Conservation (phyloP, 2,797 vertebrate species). For the Sebastes oblongus region DNA sequence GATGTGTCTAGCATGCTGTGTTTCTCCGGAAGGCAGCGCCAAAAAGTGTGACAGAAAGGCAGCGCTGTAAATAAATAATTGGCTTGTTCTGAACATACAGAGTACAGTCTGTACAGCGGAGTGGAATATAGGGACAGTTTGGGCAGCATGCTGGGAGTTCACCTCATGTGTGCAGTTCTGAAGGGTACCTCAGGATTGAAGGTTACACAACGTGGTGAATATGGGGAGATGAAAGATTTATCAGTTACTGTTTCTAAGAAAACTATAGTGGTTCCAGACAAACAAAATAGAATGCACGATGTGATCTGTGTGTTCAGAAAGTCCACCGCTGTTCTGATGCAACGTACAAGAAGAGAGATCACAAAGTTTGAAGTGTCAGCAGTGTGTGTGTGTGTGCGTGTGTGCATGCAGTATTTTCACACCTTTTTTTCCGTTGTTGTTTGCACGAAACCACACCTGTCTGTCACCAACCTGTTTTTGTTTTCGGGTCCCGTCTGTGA, state of each 20-base stretch:
- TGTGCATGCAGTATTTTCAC: neutral
- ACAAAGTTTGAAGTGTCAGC: neutral
- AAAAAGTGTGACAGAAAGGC: constrained; percentile 49
- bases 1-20: constrained; percentile 34
- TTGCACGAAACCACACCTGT: constrained; percentile 15
- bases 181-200: constrained; percentile 7
- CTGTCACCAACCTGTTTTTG: constrained; percentile 36
- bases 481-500: constrained; percentile 5
- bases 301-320: neutral
- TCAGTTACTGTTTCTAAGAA: constrained; percentile 16
- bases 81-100: constrained; percentile 33
- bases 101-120: constrained; percentile 16
- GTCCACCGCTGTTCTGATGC: neutral
- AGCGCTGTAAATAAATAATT: constrained; percentile 71
- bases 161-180: constrained; percentile 9
- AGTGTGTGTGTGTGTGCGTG: neutral
- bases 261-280: constrained; percentile 3
- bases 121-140: constrained; percentile 3
- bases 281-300: constrained; percentile 1
- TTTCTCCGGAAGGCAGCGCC: constrained; percentile 44
- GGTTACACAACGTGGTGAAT: constrained; percentile 23
- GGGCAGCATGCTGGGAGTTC: constrained; percentile 38
- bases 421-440: neutral
- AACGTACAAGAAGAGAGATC: neutral
- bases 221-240: constrained; percentile 17